Evolutionary conservation across 92 coral and sea anemone species (phyloP).

Genomic region (Phenganax stokvisi): DNA sequence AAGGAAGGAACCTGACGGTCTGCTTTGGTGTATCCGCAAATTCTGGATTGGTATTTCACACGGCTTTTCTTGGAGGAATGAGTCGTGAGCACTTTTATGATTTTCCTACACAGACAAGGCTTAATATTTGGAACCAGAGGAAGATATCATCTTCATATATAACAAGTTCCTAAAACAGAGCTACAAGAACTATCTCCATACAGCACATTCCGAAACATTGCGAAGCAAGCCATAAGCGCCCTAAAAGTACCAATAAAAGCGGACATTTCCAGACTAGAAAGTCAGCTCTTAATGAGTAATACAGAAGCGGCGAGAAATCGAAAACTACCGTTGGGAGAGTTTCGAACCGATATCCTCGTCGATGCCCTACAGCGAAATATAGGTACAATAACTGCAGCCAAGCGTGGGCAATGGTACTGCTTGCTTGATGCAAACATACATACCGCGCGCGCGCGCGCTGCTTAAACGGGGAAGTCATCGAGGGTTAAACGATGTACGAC

Average conservation of each 20-base stretch:
- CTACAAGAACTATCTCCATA: not conserved
- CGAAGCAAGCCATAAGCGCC: not conserved
- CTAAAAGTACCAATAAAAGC: not conserved
- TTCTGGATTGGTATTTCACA: conserved; percentile 48
- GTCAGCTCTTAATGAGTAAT: not conserved
- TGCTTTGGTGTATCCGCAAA: conserved; percentile 44
- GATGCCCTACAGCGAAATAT: conserved; percentile 1
- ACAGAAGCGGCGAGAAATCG: not conserved
- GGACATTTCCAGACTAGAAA: not conserved
- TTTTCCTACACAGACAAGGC: conserved; percentile 9
- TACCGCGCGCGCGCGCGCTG: conserved; percentile 18
- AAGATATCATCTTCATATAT: not conserved
- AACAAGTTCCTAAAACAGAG: not conserved
- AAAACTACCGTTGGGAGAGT: not conserved
- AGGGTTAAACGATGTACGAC: not conserved
- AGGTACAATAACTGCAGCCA: not conserved
- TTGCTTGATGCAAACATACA: conserved; percentile 5
- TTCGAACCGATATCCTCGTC: not conserved
- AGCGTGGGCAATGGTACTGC: conserved; percentile 8
- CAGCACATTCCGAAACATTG: not conserved
- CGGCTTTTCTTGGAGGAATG: conserved; percentile 42
- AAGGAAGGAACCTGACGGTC: conserved; percentile 54
- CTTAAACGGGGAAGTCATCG: not conserved
- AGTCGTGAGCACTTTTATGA: conserved; percentile 43
- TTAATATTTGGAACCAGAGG: not conserved